Conservation (phyloP, 2,113 vertebrate species). For the Pseudorectes ferrugineus region DNA sequence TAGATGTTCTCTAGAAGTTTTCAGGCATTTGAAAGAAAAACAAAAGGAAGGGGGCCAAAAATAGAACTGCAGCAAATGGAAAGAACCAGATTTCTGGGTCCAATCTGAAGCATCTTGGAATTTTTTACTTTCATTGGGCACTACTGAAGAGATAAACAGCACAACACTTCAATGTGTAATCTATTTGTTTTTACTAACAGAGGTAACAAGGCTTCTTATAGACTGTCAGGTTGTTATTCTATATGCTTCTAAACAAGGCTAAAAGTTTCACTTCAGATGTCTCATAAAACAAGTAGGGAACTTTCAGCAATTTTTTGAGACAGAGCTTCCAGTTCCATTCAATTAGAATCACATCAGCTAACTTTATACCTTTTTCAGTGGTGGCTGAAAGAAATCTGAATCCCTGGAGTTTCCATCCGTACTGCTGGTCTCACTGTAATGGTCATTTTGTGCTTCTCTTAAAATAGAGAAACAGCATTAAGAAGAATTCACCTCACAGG, state of each 20-base stretch:
- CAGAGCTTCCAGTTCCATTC: background rate
- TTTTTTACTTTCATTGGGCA: background rate
- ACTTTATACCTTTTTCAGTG: conserved; percentile 88
- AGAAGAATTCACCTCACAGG: conserved; percentile 44
- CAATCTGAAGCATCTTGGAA: background rate
- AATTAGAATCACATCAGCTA: background rate
- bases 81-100: background rate
- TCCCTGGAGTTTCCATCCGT: conserved; percentile 92
- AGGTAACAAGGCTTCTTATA: background rate
- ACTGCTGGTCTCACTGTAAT: conserved; percentile 87
- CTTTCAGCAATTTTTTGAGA: background rate
- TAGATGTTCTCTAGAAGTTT: background rate
- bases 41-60: rapidly evolving
- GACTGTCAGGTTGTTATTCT: background rate
- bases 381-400: conserved; percentile 91
- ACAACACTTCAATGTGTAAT: background rate
- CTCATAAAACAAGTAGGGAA: background rate
- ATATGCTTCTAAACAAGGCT: background rate
- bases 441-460: conserved; percentile 87
- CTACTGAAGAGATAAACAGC: background rate
- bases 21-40: background rate
- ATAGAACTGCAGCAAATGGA: background rate
- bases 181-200: background rate
- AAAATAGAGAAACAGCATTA: conserved; percentile 63
- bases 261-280: background rate